phyloP scores from a whole-genome alignment of 2,888 invertebrate genomes.

The Drosophila tripunctata region DNA sequence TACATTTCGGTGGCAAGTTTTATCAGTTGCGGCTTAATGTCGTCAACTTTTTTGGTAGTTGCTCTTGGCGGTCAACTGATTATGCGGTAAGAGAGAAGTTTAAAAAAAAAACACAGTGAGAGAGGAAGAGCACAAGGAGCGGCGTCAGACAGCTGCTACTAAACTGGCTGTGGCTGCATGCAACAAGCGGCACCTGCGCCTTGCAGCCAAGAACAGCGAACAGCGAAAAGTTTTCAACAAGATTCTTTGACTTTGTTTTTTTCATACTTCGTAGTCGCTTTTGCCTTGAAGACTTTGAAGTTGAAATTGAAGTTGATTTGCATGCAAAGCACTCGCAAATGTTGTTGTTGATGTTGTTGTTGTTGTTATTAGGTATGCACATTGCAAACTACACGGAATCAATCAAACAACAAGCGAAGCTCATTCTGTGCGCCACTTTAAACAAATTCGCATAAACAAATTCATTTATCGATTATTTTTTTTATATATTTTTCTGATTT shows the following conservation, averaged over 20 bases:
- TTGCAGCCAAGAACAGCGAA: conserved; percentile 26
- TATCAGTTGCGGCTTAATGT: conserved; percentile 71
- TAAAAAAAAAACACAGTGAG: not conserved
- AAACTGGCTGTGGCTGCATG: conserved; percentile 17
- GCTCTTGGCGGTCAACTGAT: conserved; percentile 33
- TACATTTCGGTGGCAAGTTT: conserved; percentile 55
- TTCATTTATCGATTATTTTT: conserved; percentile 68
- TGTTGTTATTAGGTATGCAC: conserved; percentile 48
- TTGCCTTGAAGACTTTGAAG: conserved; percentile 26
- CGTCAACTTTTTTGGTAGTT: conserved; percentile 59
- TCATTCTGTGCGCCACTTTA: conserved; percentile 71
- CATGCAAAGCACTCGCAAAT: conserved; percentile 55
- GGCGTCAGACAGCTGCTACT: conserved; percentile 13
- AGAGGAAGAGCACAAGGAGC: not conserved
- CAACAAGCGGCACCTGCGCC: conserved; percentile 44
- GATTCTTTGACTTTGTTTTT: conserved; percentile 19
- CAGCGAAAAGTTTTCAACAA: conserved; percentile 19
- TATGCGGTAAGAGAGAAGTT: conserved; percentile 1
- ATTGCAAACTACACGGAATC: conserved; percentile 58
- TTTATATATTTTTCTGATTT: conserved; percentile 54
- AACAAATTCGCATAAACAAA: conserved; percentile 78
- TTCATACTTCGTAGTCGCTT: conserved; percentile 7
- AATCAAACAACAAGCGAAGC: conserved; percentile 50
- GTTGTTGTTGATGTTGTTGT: conserved; percentile 10
- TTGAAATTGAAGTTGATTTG: conserved; percentile 61